These are phyloP conservation scores for Vollenhovia emeryi DNA, from an alignment of 1,140 invertebrate genomes.

Conservation along the genomic window DNA sequence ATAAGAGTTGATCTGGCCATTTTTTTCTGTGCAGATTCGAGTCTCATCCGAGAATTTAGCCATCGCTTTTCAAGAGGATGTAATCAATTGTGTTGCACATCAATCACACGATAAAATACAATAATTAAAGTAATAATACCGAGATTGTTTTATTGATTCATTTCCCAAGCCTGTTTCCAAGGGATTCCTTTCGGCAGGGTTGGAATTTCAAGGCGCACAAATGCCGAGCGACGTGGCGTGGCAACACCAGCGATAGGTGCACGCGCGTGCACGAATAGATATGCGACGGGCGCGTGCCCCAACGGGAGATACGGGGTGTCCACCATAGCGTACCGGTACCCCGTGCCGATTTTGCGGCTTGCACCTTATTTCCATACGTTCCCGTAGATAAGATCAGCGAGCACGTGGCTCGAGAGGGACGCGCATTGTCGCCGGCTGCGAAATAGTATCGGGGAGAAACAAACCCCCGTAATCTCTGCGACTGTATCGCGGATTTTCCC, in stretches of 20 bases:
- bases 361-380: slow-evolving; percentile 63
- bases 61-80: not conserved
- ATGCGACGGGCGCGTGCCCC: slow-evolving; percentile 34
- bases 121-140: not conserved
- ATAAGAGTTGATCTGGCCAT: no score
- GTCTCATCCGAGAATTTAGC: not conserved
- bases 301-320: slow-evolving; percentile 18
- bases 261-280: slow-evolving; percentile 1
- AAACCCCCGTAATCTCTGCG: not conserved
- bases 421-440: slow-evolving; percentile 33
- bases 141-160: not conserved
- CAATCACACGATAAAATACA: not conserved
- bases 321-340: not conserved
- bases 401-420: slow-evolving; percentile 40
- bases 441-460: slow-evolving; percentile 40
- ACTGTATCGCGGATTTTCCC: not conserved
- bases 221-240: not conserved
- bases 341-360: slow-evolving; percentile 51
- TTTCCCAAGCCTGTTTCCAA: not conserved
- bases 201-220: not conserved
- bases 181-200: not conserved
- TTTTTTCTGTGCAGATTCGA: no score
- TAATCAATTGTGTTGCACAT: no score
- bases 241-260: slow-evolving; percentile 25
- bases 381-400: slow-evolving; percentile 68